Base-by-base conservation (phyloP, 2,797 vertebrate species). In the Sebastes vulpes region DNA sequence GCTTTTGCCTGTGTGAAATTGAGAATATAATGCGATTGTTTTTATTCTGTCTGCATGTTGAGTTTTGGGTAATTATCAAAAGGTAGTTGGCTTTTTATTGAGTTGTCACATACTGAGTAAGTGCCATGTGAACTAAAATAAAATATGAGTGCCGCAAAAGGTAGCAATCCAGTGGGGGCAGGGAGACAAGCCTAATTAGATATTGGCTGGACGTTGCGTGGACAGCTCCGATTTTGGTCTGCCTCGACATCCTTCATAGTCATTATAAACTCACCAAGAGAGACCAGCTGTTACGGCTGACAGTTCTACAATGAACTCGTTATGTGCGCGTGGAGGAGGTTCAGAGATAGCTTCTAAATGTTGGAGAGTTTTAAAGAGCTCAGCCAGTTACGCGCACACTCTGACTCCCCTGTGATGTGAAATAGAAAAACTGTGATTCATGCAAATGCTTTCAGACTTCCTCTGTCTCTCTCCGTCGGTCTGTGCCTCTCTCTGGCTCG, bases 201-300 rank as follows among this genome's bases (percentile, higher is more conserved):
- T 76, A 76, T 71, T 83, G 79, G 80, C 81, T 76, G 78, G 82
- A 83, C 2, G 14, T 57, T 72, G 68, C 11, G 35, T 67, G 57
- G 86, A 84, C 80, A 78, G 68, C 79, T 83, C 60, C 16, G 58
- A 65, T 78, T 81, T 80, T 48, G 61, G 42, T 79, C 74, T 58
- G 73, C 79, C 75, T 86, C 72, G 14, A 82, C 66, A 81, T 84
- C 86, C 84, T 82, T 90, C 85, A 84, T 23, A 79, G 79, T 88
- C 83, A 84, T 88, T 92, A 90, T 85, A 77, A 87, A 79, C 72
- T 88, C 80, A 80, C 76, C 66, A 67, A 68, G 79, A 83, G 74
- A 79, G 82, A 67, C 75, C 84, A 71, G 84, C 79, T 88, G 75
- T 84, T 86, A 72, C 4, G 58, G 61, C 61, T 73, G 80, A 87